phyloP scores from a whole-genome alignment of 2,888 invertebrate genomes.

The Ctenicera cuprea region DNA sequence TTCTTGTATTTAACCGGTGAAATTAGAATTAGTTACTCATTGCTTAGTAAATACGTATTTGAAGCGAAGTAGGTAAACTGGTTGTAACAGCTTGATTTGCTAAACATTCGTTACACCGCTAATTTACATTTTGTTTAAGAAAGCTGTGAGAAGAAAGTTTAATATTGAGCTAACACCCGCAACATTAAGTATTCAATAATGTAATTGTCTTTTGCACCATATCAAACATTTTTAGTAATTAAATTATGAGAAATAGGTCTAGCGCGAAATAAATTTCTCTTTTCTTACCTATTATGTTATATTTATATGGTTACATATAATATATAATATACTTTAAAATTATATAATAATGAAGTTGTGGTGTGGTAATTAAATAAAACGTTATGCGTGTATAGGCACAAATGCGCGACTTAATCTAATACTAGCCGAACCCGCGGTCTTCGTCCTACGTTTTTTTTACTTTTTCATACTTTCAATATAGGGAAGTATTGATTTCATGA shows the following conservation, averaged over 20 bases:
- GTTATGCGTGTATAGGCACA: too few relatives aligned
- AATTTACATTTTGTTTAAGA: background rate
- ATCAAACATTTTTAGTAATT: background rate
- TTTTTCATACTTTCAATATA: too few relatives aligned
- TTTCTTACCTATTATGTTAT: too few relatives aligned
- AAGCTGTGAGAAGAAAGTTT: background rate
- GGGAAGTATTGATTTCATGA: too few relatives aligned
- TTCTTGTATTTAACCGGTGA: constrained; percentile 16
- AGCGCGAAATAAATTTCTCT: background rate
- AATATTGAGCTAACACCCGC: too few relatives aligned
- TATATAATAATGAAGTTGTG: too few relatives aligned
- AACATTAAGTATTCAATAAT: background rate
- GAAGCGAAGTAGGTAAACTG: background rate
- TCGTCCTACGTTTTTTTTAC: too few relatives aligned
- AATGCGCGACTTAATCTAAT: too few relatives aligned
- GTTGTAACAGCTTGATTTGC: background rate
- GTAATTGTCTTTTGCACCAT: background rate
- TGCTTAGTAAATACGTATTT: background rate
- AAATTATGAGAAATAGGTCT: background rate
- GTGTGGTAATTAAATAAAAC: too few relatives aligned
- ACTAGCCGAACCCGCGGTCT: too few relatives aligned
- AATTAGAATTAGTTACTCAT: constrained; percentile 5
- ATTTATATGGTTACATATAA: too few relatives aligned
- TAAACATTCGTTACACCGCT: background rate
- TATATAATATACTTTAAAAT: too few relatives aligned